These are phyloP conservation scores for Plecotus auritus DNA, from an alignment of 2,113 vertebrate species.

Conservation along the genomic window DNA sequence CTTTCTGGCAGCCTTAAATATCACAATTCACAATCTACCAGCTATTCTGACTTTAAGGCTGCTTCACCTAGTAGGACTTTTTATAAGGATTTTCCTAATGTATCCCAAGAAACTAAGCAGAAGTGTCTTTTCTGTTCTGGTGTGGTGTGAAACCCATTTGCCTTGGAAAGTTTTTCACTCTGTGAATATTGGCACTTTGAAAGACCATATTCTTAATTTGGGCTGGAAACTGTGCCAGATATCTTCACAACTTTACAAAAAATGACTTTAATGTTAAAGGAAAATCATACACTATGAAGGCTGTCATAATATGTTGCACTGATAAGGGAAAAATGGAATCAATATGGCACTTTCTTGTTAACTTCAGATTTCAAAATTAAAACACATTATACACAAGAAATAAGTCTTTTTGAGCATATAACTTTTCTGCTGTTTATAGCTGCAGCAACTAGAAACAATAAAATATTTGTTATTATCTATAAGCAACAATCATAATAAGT, in stretches of 20 bases:
- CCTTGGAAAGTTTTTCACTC: conserved; percentile 22
- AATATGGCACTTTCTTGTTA: conserved; percentile 64
- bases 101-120: background rate
- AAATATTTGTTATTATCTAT: conserved; percentile 10
- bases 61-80: background rate
- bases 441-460: background rate
- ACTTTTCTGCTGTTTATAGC: background rate
- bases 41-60: background rate
- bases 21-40: background rate
- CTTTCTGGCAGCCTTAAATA: background rate
- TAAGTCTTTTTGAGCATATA: background rate
- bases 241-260: conserved; percentile 66
- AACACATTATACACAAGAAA: conserved; percentile 1
- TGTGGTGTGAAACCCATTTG: conserved; percentile 47
- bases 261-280: conserved; percentile 41
- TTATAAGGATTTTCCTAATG: conserved; percentile 49
- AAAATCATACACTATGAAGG: conserved; percentile 71
- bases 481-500: background rate
- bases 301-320: conserved; percentile 70
- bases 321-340: conserved; percentile 55
- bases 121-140: conserved; percentile 17
- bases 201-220: conserved; percentile 68
- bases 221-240: conserved; percentile 66
- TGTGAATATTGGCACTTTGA: conserved; percentile 53
- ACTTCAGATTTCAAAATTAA: conserved; percentile 66